Evolutionary conservation across 2,797 vertebrate species (phyloP).

Genomic region (Acropternis orthonyx): DNA sequence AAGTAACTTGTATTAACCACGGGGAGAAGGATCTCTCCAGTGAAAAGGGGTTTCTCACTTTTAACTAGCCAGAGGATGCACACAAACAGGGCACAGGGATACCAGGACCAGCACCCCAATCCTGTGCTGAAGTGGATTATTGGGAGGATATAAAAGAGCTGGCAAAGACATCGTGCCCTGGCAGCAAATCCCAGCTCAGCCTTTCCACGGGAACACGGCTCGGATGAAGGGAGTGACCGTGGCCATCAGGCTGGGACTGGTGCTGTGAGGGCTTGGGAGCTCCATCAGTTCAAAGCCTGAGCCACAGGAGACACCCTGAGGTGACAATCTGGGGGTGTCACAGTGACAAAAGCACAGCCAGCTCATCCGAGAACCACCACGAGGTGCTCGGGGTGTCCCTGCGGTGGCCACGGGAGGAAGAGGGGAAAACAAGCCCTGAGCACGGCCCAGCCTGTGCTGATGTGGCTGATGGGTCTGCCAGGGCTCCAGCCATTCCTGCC

Average conservation of each 20-base stretch:
- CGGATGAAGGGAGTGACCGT: not conserved
- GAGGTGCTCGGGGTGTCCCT: not conserved
- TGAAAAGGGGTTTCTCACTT: not conserved
- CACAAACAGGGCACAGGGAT: not conserved
- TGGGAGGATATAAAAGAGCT: not conserved
- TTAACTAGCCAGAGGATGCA: not conserved
- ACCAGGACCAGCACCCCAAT: not conserved
- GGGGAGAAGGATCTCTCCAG: not conserved
- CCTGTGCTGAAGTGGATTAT: not conserved
- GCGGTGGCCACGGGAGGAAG: fast-evolving
- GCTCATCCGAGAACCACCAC: fast-evolving
- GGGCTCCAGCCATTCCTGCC: not conserved
- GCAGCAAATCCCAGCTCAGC: not conserved
- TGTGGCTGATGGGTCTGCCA: not conserved
- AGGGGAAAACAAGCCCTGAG: not conserved
- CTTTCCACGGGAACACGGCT: not conserved
- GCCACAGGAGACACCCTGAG: not conserved
- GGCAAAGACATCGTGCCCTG: not conserved
- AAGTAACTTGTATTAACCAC: not conserved
- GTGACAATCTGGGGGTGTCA: fast-evolving
- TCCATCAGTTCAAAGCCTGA: not conserved
- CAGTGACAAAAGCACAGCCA: not conserved
- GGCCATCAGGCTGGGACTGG: not conserved
- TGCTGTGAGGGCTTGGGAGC: not conserved
- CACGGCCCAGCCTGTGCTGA: not conserved